Conservation (phyloP, 1,140 invertebrate species). For the Apis florea region DNA sequence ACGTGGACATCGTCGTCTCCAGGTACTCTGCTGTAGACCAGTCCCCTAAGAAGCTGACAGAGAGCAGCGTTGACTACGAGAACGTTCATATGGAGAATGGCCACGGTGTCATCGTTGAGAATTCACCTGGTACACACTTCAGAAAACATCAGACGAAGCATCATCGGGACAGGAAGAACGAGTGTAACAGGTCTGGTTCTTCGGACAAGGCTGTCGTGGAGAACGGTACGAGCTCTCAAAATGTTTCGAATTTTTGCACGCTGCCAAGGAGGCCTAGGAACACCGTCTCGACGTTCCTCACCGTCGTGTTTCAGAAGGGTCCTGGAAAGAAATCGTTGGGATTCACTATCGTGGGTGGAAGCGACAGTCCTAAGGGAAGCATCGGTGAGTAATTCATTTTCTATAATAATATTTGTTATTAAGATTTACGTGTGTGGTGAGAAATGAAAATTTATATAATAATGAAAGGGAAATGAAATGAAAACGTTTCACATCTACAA, state of each 20-base stretch:
- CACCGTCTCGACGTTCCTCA: constrained; percentile 85
- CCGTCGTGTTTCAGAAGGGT: constrained; percentile 91
- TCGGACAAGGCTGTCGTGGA: constrained; percentile 63
- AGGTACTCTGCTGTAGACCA: constrained; percentile 72
- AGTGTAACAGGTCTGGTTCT: constrained; percentile 68
- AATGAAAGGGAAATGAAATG: neutral
- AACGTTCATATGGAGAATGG: constrained; percentile 82
- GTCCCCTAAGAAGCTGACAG: constrained; percentile 80
- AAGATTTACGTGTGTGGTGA: no score
- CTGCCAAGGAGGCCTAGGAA: constrained; percentile 85
- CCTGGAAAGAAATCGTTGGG: constrained; percentile 91
- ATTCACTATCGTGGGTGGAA: constrained; percentile 95
- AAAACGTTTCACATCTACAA: neutral
- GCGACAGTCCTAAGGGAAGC: constrained; percentile 92
- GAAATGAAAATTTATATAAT: neutral
- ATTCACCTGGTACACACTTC: constrained; percentile 76
- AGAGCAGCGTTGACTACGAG: constrained; percentile 87
- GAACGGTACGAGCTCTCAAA: constrained; percentile 70
- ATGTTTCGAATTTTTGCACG: constrained; percentile 85
- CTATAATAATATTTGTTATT: neutral
- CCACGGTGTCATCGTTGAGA: constrained; percentile 77
- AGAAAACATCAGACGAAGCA: constrained; percentile 72
- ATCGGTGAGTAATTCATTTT: constrained; percentile 81
- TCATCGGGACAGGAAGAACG: constrained; percentile 67
- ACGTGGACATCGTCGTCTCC: constrained; percentile 88